phyloP scores from a whole-genome alignment of 2,113 vertebrate species.

The Colius striatus region DNA sequence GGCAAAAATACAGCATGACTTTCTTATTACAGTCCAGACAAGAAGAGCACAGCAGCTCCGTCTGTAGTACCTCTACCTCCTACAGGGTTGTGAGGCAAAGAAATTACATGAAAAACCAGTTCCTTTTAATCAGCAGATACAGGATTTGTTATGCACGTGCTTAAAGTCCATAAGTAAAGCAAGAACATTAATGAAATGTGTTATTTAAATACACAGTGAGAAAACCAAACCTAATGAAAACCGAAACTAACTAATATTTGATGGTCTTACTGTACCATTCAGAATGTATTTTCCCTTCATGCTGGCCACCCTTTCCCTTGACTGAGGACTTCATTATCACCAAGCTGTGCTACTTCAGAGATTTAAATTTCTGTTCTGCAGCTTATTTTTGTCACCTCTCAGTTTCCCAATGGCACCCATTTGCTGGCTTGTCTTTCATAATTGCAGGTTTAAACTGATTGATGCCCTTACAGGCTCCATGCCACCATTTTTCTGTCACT shows the following conservation, averaged over 20 bases:
- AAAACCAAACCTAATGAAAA: background rate
- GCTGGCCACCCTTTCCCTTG: background rate
- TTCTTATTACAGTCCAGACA: background rate
- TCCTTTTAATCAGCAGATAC: background rate
- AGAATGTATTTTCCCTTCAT: background rate
- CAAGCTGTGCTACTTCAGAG: background rate
- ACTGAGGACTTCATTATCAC: background rate
- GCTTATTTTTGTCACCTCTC: background rate
- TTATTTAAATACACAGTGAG: background rate
- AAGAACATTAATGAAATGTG: background rate
- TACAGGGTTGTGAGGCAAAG: rapidly evolving
- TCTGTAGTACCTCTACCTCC: background rate
- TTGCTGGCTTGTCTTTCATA: background rate
- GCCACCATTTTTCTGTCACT: background rate
- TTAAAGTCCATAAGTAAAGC: background rate
- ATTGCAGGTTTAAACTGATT: background rate
- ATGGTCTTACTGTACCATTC: background rate
- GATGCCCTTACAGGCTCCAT: background rate
- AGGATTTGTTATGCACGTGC: background rate
- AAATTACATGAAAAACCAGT: background rate
- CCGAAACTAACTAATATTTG: background rate
- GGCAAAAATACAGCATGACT: background rate
- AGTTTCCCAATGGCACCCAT: rapidly evolving
- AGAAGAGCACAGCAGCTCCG: background rate
- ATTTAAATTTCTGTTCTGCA: background rate